Conservation (phyloP, 2,888 invertebrate species). For the Lasioglossum calceatum region DNA sequence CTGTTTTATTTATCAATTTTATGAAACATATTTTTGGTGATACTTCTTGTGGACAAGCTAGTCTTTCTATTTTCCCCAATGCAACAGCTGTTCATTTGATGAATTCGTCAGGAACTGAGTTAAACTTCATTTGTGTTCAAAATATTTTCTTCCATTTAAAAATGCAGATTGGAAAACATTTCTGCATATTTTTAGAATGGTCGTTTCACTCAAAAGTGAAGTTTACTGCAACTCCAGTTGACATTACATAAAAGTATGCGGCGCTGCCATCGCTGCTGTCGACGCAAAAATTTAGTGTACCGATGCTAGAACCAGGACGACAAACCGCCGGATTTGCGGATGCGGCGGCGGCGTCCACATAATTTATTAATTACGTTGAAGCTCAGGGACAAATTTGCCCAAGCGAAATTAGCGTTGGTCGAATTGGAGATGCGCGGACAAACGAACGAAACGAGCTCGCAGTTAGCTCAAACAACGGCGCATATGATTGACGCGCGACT, state of each 20-base stretch:
- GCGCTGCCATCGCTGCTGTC: not conserved
- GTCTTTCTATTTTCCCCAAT: no score
- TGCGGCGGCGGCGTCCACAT: conserved; percentile 27
- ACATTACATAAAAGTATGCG: not conserved
- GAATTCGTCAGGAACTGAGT: no score
- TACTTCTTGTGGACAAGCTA: no score
- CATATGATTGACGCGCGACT: conserved; percentile 56
- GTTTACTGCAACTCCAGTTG: not conserved
- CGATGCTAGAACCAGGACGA: not conserved
- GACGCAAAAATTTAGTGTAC: not conserved
- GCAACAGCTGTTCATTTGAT: no score
- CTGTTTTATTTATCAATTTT: no score
- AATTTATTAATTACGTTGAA: conserved; percentile 63
- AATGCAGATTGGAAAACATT: no score
- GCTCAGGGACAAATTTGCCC: conserved; percentile 45
- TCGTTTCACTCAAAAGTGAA: not conserved
- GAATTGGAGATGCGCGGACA: conserved; percentile 52
- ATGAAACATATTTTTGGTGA: no score
- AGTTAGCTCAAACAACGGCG: conserved; percentile 54
- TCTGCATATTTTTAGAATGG: no score
- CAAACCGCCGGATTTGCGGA: conserved; percentile 31
- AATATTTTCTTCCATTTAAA: no score
- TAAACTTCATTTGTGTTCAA: no score
- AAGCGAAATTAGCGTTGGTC: conserved; percentile 55
- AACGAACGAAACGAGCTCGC: conserved; percentile 56